These are phyloP conservation scores for Neocloeon triangulifer DNA, from an alignment of 1,140 invertebrate species.

Conservation along the genomic window DNA sequence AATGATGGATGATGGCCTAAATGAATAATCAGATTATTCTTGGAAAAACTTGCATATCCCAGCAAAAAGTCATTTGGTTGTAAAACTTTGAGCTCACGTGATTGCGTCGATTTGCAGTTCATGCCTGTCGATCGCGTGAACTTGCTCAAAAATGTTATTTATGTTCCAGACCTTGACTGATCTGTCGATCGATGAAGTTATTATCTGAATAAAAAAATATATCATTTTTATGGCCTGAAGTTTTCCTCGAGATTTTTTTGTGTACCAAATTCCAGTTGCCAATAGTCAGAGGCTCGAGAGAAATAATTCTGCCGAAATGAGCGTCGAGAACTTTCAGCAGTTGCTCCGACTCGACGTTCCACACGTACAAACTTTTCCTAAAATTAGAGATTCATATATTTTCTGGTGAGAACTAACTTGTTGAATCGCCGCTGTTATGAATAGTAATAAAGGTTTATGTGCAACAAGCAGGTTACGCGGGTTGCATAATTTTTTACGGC, in stretches of 20 bases:
- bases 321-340: conserved; percentile 85
- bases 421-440: no score
- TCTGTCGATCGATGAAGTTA: conserved; percentile 91
- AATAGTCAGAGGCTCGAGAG: conserved; percentile 61
- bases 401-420: no score
- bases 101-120: conserved; percentile 89
- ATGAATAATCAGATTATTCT: no score
- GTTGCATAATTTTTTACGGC: no score
- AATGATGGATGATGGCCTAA: no score
- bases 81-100: conserved; percentile 39
- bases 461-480: no score
- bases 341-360: conserved; percentile 54
- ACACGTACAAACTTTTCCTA: conserved; percentile 89
- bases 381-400: no score
- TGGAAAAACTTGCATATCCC: no score
- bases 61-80: no score
- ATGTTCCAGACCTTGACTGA: conserved; percentile 99
- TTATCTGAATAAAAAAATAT: conserved; percentile 33
- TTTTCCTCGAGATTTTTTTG: conserved; percentile 3
- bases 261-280: conserved; percentile 74
- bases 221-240: conserved; percentile 1
- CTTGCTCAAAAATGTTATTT: conserved; percentile 95
- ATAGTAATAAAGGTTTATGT: no score
- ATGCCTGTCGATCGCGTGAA: conserved; percentile 85
- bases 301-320: conserved; percentile 90